These are phyloP conservation scores for Takifugu flavidus DNA, from an alignment of 2,113 vertebrate species.

Conservation along the genomic window DNA sequence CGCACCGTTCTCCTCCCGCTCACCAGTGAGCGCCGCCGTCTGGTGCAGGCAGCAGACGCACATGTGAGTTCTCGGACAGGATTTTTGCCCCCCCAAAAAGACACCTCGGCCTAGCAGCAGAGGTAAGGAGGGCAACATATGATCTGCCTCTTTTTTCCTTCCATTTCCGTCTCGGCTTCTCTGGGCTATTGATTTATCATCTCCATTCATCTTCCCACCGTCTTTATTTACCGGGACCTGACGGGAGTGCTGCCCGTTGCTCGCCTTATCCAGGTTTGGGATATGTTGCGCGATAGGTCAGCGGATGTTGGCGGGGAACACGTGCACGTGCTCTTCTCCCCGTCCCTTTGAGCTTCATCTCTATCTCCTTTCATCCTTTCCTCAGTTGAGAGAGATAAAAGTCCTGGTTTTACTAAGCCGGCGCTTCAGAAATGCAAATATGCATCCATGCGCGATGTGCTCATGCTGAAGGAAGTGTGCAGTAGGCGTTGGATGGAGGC, in stretches of 20 bases:
- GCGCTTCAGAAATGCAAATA: constrained; percentile 28
- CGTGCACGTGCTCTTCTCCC: constrained; percentile 6
- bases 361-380: constrained; percentile 6
- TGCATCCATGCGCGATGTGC: constrained; percentile 13
- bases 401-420: constrained; percentile 60
- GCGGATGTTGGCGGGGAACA: constrained; percentile 12
- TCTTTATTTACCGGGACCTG: background rate
- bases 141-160: background rate
- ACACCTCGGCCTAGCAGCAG: constrained; percentile 39
- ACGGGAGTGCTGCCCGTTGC: too few species aligned
- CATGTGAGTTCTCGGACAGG: constrained; percentile 11
- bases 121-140: constrained; percentile 49
- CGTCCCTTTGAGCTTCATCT: constrained; percentile 1
- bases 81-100: constrained; percentile 36
- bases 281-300: background rate
- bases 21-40: constrained; percentile 35
- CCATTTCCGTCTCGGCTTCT: background rate
- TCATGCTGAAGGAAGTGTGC: background rate
- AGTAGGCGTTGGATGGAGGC: constrained; percentile 4
- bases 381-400: constrained; percentile 34
- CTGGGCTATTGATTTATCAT: background rate
- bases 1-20: constrained; percentile 46
- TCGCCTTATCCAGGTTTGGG: background rate
- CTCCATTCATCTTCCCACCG: background rate
- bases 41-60: constrained; percentile 23